phyloP scores from a whole-genome alignment of 2,113 vertebrate genomes.

The Galbula dea region DNA sequence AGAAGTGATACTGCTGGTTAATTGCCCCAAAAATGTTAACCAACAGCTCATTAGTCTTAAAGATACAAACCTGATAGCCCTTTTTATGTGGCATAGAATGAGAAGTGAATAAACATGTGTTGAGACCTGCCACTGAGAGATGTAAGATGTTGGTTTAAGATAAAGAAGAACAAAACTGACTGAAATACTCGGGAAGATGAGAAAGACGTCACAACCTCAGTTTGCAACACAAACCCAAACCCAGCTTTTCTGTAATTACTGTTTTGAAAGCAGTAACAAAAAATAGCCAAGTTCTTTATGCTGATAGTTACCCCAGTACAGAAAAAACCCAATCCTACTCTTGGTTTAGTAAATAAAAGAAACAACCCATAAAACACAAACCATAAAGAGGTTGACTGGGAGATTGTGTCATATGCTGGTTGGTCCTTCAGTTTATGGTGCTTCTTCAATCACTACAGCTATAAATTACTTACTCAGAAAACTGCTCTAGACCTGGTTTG shows the following conservation, averaged over 20 bases:
- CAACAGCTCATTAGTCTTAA: conserved; percentile 35
- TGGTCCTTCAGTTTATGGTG: not conserved
- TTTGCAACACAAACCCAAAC: not conserved
- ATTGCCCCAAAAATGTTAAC: conserved; percentile 34
- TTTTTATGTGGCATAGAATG: conserved; percentile 12
- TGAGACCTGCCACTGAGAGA: conserved; percentile 37
- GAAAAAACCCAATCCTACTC: not conserved
- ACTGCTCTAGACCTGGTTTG: not conserved
- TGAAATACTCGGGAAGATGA: not conserved
- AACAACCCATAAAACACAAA: not conserved
- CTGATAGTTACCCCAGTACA: not conserved
- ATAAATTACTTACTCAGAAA: not conserved
- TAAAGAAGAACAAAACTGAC: conserved; percentile 5
- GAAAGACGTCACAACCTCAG: not conserved
- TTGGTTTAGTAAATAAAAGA: not conserved
- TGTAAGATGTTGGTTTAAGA: conserved; percentile 30
- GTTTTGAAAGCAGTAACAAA: not conserved
- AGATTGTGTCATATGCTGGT: not conserved
- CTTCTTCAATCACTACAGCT: not conserved
- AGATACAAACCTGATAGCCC: not conserved
- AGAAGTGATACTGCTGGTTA: not conserved
- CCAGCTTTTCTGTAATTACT: not conserved
- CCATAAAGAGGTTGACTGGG: not conserved
- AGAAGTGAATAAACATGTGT: conserved; percentile 32
- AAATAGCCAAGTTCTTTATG: not conserved